Base-by-base conservation (phyloP, 2,888 invertebrate genomes). In the Seira sanloemensis region DNA sequence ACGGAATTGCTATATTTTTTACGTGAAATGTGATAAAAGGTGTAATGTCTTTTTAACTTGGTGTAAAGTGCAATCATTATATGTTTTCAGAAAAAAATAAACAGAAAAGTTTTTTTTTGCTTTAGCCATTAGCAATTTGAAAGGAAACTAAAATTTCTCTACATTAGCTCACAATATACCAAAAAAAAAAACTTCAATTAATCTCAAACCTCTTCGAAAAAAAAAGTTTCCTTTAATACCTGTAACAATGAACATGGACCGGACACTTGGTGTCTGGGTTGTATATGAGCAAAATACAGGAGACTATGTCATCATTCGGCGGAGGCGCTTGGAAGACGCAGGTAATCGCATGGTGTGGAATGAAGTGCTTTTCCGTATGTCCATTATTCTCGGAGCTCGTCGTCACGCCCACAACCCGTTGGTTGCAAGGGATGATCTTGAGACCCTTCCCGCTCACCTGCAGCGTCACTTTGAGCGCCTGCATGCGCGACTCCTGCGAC, bases 201-300 rank as follows among this genome's bases (percentile, higher is more conserved):
- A n/a, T n/a, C n/a, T n/a, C n/a, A n/a, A n/a, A n/a, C n/a, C n/a
- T n/a, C n/a, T n/a, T n/a, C n/a, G n/a, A n/a, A n/a, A n/a, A n/a
- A 21, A 19, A 72, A 21, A 4, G 23, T 65, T 66, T 76, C 23
- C 62, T 86, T n/a, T n/a, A n/a, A n/a, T 97, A 98, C 92, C 98
- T 94, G 91, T 94, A 98, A 76, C 97, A 98, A 91, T 99, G 98
- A 1, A 98, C 97, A 91, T 98, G 98, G 25, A 98, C 95, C 0
- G 98, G 98, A 91, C 97, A 97, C 89, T 96, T 96, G 7, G 98
- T 98, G 78, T 97, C 95, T 0, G 98, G 98, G 92, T 98, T 98
- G 91, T 97, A 97, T 0, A 98, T 94, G 68, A 98, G 93, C 87
- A 98, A 93, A 79, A 98, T 97, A 90, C 97, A 97, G 0, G 97